Evolutionary conservation across 2,797 vertebrate species (phyloP).

Genomic region (Pipistrellus pygmaeus): DNA sequence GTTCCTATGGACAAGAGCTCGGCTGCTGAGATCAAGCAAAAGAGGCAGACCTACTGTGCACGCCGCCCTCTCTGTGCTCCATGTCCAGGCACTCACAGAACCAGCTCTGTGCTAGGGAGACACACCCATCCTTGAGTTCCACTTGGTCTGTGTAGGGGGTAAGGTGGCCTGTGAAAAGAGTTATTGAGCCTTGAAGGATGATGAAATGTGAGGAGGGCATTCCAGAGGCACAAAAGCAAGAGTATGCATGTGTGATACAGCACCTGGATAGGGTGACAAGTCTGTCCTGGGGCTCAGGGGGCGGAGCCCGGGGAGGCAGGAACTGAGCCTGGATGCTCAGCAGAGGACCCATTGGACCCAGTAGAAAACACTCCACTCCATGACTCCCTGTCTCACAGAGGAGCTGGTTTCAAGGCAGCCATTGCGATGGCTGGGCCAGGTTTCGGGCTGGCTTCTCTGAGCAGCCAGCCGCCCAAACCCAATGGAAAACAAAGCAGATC

Average conservation of each 20-base stretch:
- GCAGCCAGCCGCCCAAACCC: slow-evolving; percentile 8
- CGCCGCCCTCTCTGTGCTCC: background rate
- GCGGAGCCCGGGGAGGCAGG: fast-evolving
- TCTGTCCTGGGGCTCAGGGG: background rate
- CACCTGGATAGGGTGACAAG: fast-evolving
- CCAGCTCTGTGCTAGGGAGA: background rate
- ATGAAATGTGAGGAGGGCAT: fast-evolving
- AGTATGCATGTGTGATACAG: too few species aligned
- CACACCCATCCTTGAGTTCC: background rate
- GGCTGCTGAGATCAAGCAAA: background rate
- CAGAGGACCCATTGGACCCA: background rate
- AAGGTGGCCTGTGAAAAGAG: background rate
- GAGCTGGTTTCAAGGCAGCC: background rate
- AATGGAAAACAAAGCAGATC: slow-evolving; percentile 79
- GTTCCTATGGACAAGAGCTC: fast-evolving
- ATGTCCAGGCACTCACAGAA: background rate
- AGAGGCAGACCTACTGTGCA: fast-evolving
- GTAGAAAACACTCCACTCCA: fast-evolving
- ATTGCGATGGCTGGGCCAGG: background rate
- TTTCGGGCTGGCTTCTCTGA: background rate
- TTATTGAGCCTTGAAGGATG: background rate
- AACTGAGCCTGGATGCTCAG: background rate
- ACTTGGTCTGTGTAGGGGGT: background rate
- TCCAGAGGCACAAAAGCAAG: background rate
- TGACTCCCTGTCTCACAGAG: background rate